Evolutionary conservation across 2,888 invertebrate species (phyloP).

Genomic region (Tupiocoris notatus): DNA sequence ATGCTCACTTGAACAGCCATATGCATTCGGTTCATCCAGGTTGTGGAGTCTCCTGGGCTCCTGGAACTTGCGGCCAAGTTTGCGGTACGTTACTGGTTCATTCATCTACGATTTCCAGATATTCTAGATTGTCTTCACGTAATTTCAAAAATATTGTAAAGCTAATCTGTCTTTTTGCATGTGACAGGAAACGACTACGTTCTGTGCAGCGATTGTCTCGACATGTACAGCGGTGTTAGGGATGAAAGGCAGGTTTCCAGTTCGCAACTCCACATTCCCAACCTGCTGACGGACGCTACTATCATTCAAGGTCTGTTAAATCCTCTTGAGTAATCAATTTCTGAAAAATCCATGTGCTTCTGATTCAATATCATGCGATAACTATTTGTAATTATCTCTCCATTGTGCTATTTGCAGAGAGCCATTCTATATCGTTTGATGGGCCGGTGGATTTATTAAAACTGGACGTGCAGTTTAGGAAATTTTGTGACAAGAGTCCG

Average conservation of each 20-base stretch:
- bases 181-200: slow-evolving; percentile 56
- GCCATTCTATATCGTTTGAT: slow-evolving; percentile 44
- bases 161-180: no score
- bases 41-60: slow-evolving; percentile 57
- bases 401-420: slow-evolving; percentile 38
- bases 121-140: no score
- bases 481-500: slow-evolving; percentile 39
- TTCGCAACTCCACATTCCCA: slow-evolving; percentile 38
- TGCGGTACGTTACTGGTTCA: slow-evolving; percentile 51
- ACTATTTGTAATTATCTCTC: no score
- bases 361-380: no score
- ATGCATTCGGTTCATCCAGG: slow-evolving; percentile 60
- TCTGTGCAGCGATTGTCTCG: slow-evolving; percentile 59
- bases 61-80: slow-evolving; percentile 58
- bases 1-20: slow-evolving; percentile 56
- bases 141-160: no score
- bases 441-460: slow-evolving; percentile 45
- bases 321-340: no score
- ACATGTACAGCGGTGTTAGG: slow-evolving; percentile 53
- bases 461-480: slow-evolving; percentile 46
- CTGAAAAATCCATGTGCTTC: no score
- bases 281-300: slow-evolving; percentile 41
- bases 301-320: slow-evolving; percentile 15
- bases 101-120: background rate
- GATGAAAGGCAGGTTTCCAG: slow-evolving; percentile 39